Evolutionary conservation across 2,888 invertebrate species (phyloP).

Genomic region (Amiota minor): DNA sequence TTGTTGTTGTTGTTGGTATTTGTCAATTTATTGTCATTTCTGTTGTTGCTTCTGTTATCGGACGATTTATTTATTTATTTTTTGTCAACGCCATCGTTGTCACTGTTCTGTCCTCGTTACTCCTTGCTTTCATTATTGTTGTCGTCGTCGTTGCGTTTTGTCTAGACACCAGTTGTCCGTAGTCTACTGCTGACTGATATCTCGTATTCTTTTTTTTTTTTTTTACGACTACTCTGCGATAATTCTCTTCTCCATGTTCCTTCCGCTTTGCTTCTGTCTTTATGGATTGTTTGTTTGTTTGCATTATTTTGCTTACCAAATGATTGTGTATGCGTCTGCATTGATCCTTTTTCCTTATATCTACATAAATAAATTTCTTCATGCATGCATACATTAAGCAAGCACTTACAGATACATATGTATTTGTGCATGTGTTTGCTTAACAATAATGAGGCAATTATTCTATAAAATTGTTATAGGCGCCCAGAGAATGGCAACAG

Average conservation of each 20-base stretch:
- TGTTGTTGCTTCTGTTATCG: constrained; percentile 30
- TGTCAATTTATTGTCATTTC: constrained; percentile 8
- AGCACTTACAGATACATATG: neutral
- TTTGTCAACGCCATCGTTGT: constrained; percentile 52
- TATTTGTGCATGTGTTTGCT: neutral
- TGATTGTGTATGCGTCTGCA: neutral
- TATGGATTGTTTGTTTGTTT: constrained; percentile 15
- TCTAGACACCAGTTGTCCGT: constrained; percentile 41
- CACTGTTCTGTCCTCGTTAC: no score
- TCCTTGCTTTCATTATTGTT: no score
- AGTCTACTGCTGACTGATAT: constrained; percentile 52
- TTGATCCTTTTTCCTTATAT: neutral
- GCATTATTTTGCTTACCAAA: constrained; percentile 6
- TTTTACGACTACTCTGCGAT: constrained; percentile 46
- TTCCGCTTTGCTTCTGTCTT: constrained; percentile 1
- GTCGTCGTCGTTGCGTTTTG: neutral
- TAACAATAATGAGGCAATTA: constrained; percentile 16
- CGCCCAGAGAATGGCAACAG: constrained; percentile 14
- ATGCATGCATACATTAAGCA: neutral
- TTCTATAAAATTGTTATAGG: constrained; percentile 3
- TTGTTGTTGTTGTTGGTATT: constrained; percentile 33
- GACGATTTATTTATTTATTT: constrained; percentile 64
- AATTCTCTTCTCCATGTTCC: neutral
- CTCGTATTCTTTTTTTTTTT: no score
- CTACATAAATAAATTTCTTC: neutral